Evolutionary conservation across 2,888 invertebrate species (phyloP).

Genomic region (Argynnis bischoffii): DNA sequence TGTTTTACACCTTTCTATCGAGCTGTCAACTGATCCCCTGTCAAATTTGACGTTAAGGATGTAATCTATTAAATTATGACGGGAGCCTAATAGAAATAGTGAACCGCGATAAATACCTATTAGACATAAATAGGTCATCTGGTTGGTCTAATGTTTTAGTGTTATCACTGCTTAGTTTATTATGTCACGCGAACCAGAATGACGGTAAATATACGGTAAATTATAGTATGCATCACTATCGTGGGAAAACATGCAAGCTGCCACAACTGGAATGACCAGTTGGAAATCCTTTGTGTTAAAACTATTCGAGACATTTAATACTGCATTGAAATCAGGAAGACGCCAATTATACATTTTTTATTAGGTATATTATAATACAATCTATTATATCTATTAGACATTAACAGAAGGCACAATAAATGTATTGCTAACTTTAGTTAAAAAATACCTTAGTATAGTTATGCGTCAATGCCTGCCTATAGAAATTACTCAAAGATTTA

Average conservation of each 20-base stretch:
- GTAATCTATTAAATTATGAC: not conserved
- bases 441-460: not conserved
- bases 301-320: constrained; percentile 29
- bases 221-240: constrained; percentile 32
- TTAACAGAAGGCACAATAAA: too few species aligned
- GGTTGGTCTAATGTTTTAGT: not conserved
- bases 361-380: not conserved
- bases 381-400: not conserved
- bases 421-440: too few species aligned
- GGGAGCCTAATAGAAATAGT: too few species aligned
- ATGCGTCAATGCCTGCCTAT: not conserved
- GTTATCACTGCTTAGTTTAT: not conserved
- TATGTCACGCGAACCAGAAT: constrained; percentile 10
- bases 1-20: constrained; percentile 32
- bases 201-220: constrained; percentile 26
- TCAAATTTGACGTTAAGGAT: constrained; percentile 19
- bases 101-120: not conserved
- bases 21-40: constrained; percentile 20
- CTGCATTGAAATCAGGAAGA: constrained; percentile 14
- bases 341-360: not conserved
- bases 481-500: not conserved
- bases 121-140: constrained; percentile 4
- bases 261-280: constrained; percentile 30
- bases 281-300: constrained; percentile 31
- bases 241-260: constrained; percentile 35